These are phyloP conservation scores for Triops longicaudatus DNA, from an alignment of 1,140 invertebrate species.

Conservation along the genomic window DNA sequence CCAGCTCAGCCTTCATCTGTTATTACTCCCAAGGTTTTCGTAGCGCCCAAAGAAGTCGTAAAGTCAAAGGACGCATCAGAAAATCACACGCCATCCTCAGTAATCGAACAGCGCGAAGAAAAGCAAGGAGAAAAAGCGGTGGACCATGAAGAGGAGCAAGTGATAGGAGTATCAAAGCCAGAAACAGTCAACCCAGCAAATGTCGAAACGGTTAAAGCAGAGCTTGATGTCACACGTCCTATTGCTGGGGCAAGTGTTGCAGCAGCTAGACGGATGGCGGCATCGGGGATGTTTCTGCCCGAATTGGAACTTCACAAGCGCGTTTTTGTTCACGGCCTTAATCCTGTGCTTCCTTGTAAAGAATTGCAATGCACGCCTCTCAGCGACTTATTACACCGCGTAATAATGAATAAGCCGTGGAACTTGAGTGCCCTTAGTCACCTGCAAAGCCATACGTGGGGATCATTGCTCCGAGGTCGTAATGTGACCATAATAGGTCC, in stretches of 20 bases:
- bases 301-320: not conserved
- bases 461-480: not conserved
- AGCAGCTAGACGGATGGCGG: not conserved
- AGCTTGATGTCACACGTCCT: no score
- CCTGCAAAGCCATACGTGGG: not conserved
- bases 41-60: no score
- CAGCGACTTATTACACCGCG: not conserved
- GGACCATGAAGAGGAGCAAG: no score
- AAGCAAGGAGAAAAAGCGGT: no score
- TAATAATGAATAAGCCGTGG: not conserved
- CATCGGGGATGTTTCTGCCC: not conserved
- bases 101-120: no score
- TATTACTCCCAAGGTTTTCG: not conserved
- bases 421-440: not conserved
- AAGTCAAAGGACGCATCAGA: no score
- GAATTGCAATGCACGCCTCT: not conserved
- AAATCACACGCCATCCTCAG: no score
- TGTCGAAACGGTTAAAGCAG: no score
- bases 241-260: not conserved
- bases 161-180: no score
- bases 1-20: not conserved
- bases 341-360: not conserved
- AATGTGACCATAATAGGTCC: not conserved
- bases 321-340: not conserved
- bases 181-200: no score